Evolutionary conservation across 92 coral and sea anemone genomes (phyloP), one percentile per base, ranked within the genome.

Genomic region (Nematostella vectensis): DNA sequence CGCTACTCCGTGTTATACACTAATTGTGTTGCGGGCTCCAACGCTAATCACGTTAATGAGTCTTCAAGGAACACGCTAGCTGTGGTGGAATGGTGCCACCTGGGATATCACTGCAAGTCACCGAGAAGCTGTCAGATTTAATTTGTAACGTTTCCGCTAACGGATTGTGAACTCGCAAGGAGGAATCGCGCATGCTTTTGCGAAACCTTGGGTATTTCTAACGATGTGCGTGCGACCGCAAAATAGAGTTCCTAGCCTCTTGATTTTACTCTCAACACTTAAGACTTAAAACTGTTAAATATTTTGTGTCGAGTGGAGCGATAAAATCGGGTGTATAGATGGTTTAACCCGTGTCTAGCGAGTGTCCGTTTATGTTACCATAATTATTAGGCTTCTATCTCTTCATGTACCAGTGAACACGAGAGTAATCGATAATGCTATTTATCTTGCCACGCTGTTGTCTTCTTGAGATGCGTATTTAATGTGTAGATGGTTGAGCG

Each of bases 401-500:
- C n/a, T n/a, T n/a, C n/a, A n/a, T n/a, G n/a, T n/a, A n/a, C n/a
- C n/a, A n/a, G n/a, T n/a, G 40, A 33, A 6, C 40, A 33, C 15
- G 40, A 0, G 53, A 65, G 75, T 72, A 65, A 78, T 78, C 74
- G 85, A 78, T 78, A 65, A 73, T 79, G 80, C 81, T 59, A 78
- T 78, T 78, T 72, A 78, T 78, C 80, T 78, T 78, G 45, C 48
- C 60, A 37, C 71, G 74, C 57, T 62, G 73, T 65, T 33, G 40
- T 33, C 40, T 33, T 15, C 40, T n/a, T n/a, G 40, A 15, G 40
- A 6, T 33, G 15, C 15, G 15, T 33, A 33, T 6, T 15, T 45
- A 10, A 19, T 17, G 21, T 45, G 18, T 45, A 11, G 51, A 4
- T 45, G 23, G 51, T 45, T 22, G n/a, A n/a, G n/a, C n/a, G n/a